These are phyloP conservation scores for Lasioglossum malachurum DNA, from an alignment of 2,888 invertebrate genomes.

Conservation along the genomic window DNA sequence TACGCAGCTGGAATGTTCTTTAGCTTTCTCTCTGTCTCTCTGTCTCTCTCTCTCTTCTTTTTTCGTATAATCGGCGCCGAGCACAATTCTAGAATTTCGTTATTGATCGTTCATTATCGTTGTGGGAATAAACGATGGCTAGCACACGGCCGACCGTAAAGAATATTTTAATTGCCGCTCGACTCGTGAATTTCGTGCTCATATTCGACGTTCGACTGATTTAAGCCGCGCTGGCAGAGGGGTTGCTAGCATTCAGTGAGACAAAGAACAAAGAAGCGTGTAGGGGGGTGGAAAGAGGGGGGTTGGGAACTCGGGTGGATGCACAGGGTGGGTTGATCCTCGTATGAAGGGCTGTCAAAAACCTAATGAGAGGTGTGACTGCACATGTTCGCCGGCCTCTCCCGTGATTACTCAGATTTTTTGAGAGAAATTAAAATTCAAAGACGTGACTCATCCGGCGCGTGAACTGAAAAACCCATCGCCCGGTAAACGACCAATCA, in stretches of 20 bases:
- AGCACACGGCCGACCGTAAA: constrained; percentile 63
- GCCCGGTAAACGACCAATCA: neutral
- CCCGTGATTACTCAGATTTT: constrained; percentile 78
- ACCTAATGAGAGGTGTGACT: constrained; percentile 85
- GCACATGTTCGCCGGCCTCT: constrained; percentile 83
- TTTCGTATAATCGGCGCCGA: constrained; percentile 34
- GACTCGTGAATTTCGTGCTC: constrained; percentile 76
- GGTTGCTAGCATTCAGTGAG: constrained; percentile 80
- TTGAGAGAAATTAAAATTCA: constrained; percentile 78
- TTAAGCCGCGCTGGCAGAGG: constrained; percentile 76
- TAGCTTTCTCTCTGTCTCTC: neutral
- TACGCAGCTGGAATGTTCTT: constrained; percentile 43
- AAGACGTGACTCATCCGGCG: constrained; percentile 76
- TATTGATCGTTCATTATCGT: constrained; percentile 66
- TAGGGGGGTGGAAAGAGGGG: constrained; percentile 59
- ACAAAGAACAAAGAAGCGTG: constrained; percentile 82
- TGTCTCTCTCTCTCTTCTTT: neutral
- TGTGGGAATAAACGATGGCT: constrained; percentile 67
- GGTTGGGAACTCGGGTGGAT: constrained; percentile 76
- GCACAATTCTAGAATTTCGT: constrained; percentile 53
- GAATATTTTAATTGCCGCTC: constrained; percentile 80
- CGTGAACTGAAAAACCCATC: constrained; percentile 51
- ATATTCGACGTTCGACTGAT: constrained; percentile 79
- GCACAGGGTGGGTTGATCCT: constrained; percentile 82
- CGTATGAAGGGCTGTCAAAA: constrained; percentile 85